Evolutionary conservation across 2,888 invertebrate genomes (phyloP), one percentile per base, ranked within the genome.

Genomic region (Hirtodrosophila histrioides): DNA sequence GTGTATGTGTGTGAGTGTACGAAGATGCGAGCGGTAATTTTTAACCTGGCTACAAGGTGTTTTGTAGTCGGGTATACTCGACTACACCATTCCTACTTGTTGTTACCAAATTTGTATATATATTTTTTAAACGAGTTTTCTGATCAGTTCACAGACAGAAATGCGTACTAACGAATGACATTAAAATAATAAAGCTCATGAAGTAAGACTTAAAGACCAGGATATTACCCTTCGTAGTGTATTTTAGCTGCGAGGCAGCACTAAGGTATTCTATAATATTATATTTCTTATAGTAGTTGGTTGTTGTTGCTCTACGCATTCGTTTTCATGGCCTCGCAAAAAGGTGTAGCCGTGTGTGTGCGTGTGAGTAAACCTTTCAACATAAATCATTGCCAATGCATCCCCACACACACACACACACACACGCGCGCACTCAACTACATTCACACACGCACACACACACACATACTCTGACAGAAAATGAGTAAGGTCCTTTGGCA

Each of bases 301-400:
- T 54, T 68, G 17, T 37, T 27, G 31, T 48, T 46, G 54, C 45
- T 65, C 33, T 54, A 37, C 57, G 60, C 65, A 65, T 66, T 66
- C 54, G 61, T 58, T 72, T 71, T 58, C 49, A 69, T 54, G 35
- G 45, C 50, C 40, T 63, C 56, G 65, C 67, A 41, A 51, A 61
- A 62, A 78, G 69, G 64, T 73, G 63, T 56, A 27, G 27, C 50
- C 41, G 35, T 50, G 54, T 17, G 36, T 7, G 41, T 58, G 43
- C 17, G 60, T 55, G 64, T 50, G 48, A 64, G 69, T 65, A 62
- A 76, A 65, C 68, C 86, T 78, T 78, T 86, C 84, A 84, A 66
- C 82, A 86, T 83, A 83, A 83, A 83, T 83, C 82, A 83, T 86
- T 83, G 78, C 54, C 77, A 58, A 9, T 35, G 43, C 55, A 46